phyloP scores from a whole-genome alignment of 23 tunicate genomes.

The Styela clava region DNA sequence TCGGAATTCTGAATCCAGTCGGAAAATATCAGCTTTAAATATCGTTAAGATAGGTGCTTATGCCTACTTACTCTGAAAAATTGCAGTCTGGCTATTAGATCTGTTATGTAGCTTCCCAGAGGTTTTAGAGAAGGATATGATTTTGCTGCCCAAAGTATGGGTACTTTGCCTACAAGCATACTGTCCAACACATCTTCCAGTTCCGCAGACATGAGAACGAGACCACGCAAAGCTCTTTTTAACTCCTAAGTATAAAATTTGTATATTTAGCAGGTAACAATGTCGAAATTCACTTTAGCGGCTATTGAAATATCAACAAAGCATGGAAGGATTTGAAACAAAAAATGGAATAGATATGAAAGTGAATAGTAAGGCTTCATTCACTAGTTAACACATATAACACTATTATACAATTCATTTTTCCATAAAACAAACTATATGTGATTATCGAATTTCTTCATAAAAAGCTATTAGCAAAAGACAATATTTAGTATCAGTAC shows the following conservation, averaged over 20 bases:
- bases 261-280: background rate
- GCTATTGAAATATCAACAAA: background rate
- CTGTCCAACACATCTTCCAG: constrained; percentile 81
- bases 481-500: no score
- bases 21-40: no score
- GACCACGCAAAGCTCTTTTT: constrained; percentile 66
- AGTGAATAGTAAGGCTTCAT: no score
- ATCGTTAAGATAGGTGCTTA: no score
- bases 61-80: constrained; percentile 61
- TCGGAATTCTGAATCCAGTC: no score
- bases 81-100: constrained; percentile 67
- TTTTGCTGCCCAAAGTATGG: constrained; percentile 65
- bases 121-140: constrained; percentile 88
- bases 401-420: no score
- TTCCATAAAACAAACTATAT: no score
- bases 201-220: constrained; percentile 60
- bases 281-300: background rate
- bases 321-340: background rate
- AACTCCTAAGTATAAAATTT: constrained; percentile 61
- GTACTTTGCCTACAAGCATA: constrained; percentile 89
- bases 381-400: no score
- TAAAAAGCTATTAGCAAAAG: no score
- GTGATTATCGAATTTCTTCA: no score
- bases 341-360: no score
- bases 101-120: constrained; percentile 77